Evolutionary conservation across 2,888 invertebrate genomes (phyloP).

Genomic region (Congeria kusceri): DNA sequence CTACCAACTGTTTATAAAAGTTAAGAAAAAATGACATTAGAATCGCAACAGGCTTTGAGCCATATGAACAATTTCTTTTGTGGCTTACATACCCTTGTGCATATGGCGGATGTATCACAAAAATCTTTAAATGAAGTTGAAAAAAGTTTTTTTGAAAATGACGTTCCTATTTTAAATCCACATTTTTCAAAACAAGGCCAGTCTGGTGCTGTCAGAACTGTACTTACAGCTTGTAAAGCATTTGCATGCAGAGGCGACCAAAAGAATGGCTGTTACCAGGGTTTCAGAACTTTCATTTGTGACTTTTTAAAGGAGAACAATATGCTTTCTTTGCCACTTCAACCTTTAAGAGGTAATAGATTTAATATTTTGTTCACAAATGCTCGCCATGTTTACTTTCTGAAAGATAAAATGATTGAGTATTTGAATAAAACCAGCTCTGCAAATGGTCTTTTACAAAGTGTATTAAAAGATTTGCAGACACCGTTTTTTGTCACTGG

Average conservation of each 20-base stretch:
- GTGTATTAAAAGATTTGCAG: conserved; percentile 17
- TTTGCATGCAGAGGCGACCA: conserved; percentile 34
- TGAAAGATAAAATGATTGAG: conserved; percentile 32
- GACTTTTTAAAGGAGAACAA: conserved; percentile 36
- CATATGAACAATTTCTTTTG: conserved; percentile 33
- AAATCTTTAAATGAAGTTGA: conserved; percentile 10
- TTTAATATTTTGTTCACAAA: conserved; percentile 56
- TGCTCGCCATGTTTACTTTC: conserved; percentile 49
- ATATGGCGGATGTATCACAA: conserved; percentile 21
- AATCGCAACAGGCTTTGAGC: conserved; percentile 13
- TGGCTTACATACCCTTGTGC: conserved; percentile 34
- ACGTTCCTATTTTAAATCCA: neutral
- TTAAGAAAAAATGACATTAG: conserved; percentile 10
- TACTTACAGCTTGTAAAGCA: conserved; percentile 14
- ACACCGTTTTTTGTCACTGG: conserved; percentile 26
- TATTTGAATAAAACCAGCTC: conserved; percentile 11
- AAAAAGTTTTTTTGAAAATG: conserved; percentile 4
- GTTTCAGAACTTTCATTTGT: conserved; percentile 36
- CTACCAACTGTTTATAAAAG: conserved; percentile 10
- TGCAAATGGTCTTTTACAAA: conserved; percentile 5
- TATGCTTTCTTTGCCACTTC: conserved; percentile 27
- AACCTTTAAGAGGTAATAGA: conserved; percentile 40
- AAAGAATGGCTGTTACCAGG: conserved; percentile 44
- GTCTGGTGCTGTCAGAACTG: conserved; percentile 4
- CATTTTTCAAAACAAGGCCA: conserved; percentile 12